Conservation (phyloP, 2,113 vertebrate species). For the Salvelinus alpinus region DNA sequence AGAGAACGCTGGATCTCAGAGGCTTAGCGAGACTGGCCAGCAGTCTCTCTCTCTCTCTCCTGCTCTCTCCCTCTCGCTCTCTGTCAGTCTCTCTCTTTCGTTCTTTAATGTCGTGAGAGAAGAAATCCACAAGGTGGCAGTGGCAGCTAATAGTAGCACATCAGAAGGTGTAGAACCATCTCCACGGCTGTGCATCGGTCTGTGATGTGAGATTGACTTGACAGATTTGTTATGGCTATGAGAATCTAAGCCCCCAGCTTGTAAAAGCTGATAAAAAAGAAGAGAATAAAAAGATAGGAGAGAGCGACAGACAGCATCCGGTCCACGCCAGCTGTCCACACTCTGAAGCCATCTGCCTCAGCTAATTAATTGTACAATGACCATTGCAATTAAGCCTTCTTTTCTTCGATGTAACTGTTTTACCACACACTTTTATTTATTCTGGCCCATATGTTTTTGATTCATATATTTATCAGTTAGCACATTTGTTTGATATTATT, state of each 20-base stretch:
- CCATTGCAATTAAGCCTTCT: slow-evolving; percentile 24
- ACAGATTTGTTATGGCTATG: slow-evolving; percentile 25
- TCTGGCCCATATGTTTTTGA: not conserved
- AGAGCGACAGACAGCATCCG: slow-evolving; percentile 39
- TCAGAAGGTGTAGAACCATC: not conserved
- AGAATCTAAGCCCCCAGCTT: slow-evolving; percentile 39
- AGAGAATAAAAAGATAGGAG: slow-evolving; percentile 13
- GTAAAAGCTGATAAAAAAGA: slow-evolving; percentile 29
- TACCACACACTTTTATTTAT: not conserved
- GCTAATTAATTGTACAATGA: slow-evolving; percentile 55
- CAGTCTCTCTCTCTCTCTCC: too few relatives aligned
- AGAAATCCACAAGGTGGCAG: slow-evolving; percentile 61
- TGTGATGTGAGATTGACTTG: slow-evolving; percentile 23
- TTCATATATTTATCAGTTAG: not conserved
- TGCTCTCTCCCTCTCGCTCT: too few relatives aligned
- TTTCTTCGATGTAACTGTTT: slow-evolving; percentile 21
- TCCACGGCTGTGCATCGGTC: not conserved
- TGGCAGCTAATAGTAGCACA: slow-evolving; percentile 41
- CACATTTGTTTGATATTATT: slow-evolving; percentile 44
- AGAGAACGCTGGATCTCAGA: not conserved
- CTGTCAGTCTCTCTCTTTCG: not conserved
- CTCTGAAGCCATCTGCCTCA: slow-evolving; percentile 53
- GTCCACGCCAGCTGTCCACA: slow-evolving; percentile 53
- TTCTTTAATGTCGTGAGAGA: not conserved
- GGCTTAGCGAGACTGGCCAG: too few relatives aligned